Evolutionary conservation across 1,140 invertebrate species (phyloP).

Genomic region (Euglossa dilemma): DNA sequence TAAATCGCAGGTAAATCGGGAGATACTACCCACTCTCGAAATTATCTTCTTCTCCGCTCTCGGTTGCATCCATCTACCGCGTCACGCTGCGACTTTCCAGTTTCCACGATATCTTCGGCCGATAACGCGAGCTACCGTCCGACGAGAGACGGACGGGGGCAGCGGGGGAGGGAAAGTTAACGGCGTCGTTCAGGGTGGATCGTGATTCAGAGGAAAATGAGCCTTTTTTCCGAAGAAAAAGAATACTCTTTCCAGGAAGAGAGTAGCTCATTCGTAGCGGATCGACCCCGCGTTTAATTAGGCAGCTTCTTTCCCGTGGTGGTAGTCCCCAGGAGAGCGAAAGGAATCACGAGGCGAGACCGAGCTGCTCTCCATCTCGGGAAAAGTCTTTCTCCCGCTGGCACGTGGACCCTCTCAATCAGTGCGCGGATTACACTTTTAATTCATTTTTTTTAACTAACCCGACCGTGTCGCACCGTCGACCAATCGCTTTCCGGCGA

Average conservation of each 20-base stretch:
- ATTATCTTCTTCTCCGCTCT: constrained; percentile 25
- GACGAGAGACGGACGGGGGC: too few species aligned
- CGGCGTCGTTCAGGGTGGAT: constrained; percentile 51
- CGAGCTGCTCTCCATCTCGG: constrained; percentile 66
- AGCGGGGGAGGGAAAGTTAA: constrained; percentile 53
- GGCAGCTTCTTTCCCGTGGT: constrained; percentile 74
- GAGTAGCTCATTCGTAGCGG: constrained; percentile 63
- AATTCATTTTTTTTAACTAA: constrained; percentile 79
- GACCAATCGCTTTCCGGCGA: constrained; percentile 39
- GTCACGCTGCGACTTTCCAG: not conserved
- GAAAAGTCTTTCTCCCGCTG: constrained; percentile 39
- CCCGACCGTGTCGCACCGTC: constrained; percentile 61
- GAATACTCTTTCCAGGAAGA: constrained; percentile 62
- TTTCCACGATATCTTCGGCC: not conserved
- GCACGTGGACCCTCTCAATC: constrained; percentile 73
- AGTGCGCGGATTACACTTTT: constrained; percentile 78
- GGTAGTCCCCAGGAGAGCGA: constrained; percentile 73
- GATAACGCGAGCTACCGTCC: not conserved
- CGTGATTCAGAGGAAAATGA: constrained; percentile 49
- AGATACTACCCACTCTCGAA: constrained; percentile 52
- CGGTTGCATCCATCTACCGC: not conserved
- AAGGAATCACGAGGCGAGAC: constrained; percentile 78
- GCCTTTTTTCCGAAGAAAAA: constrained; percentile 36
- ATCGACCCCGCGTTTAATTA: constrained; percentile 78
- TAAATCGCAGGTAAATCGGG: constrained; percentile 64